These are phyloP conservation scores for Aporophyla nigra DNA, from an alignment of 2,888 invertebrate species.

Conservation along the genomic window DNA sequence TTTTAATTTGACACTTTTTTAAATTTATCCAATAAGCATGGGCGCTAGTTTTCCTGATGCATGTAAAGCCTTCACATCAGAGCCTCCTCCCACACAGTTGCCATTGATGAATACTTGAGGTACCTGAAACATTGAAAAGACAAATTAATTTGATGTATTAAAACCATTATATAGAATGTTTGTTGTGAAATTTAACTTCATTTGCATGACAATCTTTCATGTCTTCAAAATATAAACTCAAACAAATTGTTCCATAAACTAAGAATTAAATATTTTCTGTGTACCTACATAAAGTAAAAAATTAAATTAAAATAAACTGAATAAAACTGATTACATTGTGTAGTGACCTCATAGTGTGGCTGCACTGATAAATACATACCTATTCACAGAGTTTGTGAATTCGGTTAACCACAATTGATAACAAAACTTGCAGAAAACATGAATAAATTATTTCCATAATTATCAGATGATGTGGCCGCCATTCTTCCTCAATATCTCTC, in stretches of 20 bases:
- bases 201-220: conserved; percentile 42
- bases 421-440: conserved; percentile 19
- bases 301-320: background rate
- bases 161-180: background rate
- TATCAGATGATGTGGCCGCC: conserved; percentile 25
- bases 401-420: conserved; percentile 46
- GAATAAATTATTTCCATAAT: conserved; percentile 5
- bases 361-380: conserved; percentile 49
- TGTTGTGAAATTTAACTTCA: conserved; percentile 14
- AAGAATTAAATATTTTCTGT: background rate
- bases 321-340: conserved; percentile 2
- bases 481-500: conserved; percentile 16
- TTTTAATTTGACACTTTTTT: conserved; percentile 21
- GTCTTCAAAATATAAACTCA: conserved; percentile 31
- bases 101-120: conserved; percentile 98
- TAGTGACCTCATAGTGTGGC: conserved; percentile 26
- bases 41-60: conserved; percentile 93
- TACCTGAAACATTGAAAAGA: conserved; percentile 91
- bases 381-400: conserved; percentile 48
- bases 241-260: background rate
- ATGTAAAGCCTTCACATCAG: conserved; percentile 95
- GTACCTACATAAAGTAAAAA: conserved; percentile 1
- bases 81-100: conserved; percentile 97
- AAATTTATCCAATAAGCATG: conserved; percentile 86
- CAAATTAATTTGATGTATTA: conserved; percentile 11